Evolutionary conservation across 2,113 vertebrate species (phyloP), one percentile per base, ranked within the genome.

Genomic region (Vanacampus margaritifer): DNA sequence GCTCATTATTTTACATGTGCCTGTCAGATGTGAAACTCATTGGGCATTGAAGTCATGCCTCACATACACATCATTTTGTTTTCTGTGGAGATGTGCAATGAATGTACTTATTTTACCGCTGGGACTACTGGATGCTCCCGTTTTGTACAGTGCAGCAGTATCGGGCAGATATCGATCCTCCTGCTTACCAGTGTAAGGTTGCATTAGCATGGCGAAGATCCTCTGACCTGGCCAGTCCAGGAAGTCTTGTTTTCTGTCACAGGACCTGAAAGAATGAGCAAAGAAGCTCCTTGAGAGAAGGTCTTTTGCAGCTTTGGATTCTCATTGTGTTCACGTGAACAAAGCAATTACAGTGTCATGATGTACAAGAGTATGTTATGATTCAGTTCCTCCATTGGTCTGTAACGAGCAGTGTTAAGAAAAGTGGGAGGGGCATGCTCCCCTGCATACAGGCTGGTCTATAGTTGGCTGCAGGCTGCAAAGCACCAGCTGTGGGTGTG

Each of bases 101-200:
- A 36, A 37, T 39, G 35, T 37, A 39, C 14, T 11, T 2, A n/a
- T 39, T 14, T 61, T 61, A 10, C 59, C 21, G 7, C 12, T 8
- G 59, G 39, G 21, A 23, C 37, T 39, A 23, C 11, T 41, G 36
- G 37, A 61, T 61, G 59, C 62, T 67, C 64, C 26, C 60, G 67
- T 70, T 86, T 64, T 76, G 67, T 74, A 24, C 76, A 65, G 74
- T 84, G 80, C 82, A 75, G 82, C 84, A 80, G 76, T 75, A 81
- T 76, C 64, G 77, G 72, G 60, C 75, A 80, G 74, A 62, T 72
- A 81, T 87, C 57, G 83, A 87, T 85, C 78, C 60, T 58, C 65
- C 28, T 58, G 74, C 78, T 68, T 69, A 45, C 72, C 67, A 32
- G 83, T 74, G 69, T 85, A 75, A 67, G 69, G 83, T 79, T 84